These are phyloP conservation scores for Drosophila glabriapex DNA, from an alignment of 2,888 invertebrate species.

Conservation along the genomic window DNA sequence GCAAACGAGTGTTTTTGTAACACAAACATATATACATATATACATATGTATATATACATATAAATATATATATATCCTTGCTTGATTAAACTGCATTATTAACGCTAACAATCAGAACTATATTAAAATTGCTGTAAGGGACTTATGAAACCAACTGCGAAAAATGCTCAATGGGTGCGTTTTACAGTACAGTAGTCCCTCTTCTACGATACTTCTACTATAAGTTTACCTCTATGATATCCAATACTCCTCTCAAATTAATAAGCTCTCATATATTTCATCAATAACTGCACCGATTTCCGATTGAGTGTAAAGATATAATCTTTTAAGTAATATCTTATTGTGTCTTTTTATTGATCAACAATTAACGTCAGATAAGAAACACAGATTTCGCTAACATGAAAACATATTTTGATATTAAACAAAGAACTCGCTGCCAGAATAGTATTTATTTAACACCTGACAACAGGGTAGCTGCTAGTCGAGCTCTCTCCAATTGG, in stretches of 20 bases:
- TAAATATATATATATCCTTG: not conserved
- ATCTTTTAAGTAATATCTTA: not conserved
- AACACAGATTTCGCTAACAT: too few species aligned
- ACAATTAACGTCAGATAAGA: not conserved
- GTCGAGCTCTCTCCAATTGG: not conserved
- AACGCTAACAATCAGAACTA: not conserved
- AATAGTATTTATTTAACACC: not conserved
- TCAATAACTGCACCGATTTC: not conserved
- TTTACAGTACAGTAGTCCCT: not conserved
- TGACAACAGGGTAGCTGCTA: not conserved
- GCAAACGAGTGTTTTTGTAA: not conserved
- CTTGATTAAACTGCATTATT: not conserved
- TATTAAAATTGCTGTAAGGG: not conserved
- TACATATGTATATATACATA: accelerated
- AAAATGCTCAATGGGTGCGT: not conserved
- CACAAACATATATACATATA: not conserved
- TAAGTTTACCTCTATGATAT: not conserved
- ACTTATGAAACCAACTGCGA: not conserved
- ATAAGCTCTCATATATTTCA: not conserved
- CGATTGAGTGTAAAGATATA: not conserved
- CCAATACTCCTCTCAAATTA: not conserved
- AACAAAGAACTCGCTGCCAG: not conserved
- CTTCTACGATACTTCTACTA: not conserved
- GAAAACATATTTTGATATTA: too few species aligned
- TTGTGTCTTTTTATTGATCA: not conserved